Evolutionary conservation across 2,888 invertebrate genomes (phyloP), one percentile per base, ranked within the genome.

Genomic region (Luffia ferchaultella): DNA sequence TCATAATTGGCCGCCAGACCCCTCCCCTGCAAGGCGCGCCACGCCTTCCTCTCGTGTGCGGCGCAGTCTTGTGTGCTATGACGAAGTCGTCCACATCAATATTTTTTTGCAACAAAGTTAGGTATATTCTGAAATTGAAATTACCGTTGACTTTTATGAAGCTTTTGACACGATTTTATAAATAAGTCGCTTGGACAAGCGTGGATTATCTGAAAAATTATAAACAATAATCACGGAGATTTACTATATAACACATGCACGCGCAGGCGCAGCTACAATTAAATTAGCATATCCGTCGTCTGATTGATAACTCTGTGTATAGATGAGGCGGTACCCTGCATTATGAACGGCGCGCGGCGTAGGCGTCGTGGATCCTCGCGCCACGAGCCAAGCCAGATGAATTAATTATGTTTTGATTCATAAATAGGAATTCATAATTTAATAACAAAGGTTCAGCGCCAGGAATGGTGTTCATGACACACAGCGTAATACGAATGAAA

Each of bases 271-370:
- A 57, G 59, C 61, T 57, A 77, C 76, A 76, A 79, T 79, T 80
- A 76, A 77, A 75, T 82, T 79, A 80, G 76, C 75, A 78, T 80
- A 80, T 76, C 72, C 65, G 70, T 63, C 61, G 60, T 68, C 65
- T 78, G 76, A 80, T 80, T 79, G 78, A 79, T 80, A 76, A 75
- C 72, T 77, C 60, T 69, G 73, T 76, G 73, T 42, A 66, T 70
- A 67, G 67, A 63, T 66, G 65, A 72, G 70, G 67, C 66, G 64
- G 66, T 63, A 62, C 48, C 51, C 47, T 52, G 49, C 51, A 54
- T 53, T 68, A 67, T 67, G 64, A 65, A 67, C 63, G 61, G 63
- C 48, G 48, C n/a, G n/a, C 12, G 30, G 30, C 30, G 30, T 30
- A 12, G 30, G 30, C 30, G 30, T 30, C 30, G 30, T 30, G 30